Conservation (phyloP, 2,797 vertebrate genomes). For the Gallinago nigripennis region DNA sequence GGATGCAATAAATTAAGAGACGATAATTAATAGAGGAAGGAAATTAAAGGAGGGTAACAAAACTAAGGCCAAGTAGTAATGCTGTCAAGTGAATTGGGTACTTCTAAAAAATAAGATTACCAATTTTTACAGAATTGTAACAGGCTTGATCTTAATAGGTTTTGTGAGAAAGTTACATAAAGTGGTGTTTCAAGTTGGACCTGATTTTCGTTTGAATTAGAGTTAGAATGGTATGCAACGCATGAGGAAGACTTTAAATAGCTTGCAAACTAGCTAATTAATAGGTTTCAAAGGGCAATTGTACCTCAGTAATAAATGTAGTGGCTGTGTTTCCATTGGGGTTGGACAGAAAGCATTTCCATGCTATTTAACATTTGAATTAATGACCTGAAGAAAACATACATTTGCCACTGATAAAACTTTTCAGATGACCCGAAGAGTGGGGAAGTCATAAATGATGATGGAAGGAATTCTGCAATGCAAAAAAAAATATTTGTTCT, state of each 20-base stretch:
- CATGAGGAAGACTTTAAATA: background rate
- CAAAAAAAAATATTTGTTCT: background rate
- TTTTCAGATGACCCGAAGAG: background rate
- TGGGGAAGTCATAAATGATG: background rate
- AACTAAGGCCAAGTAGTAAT: background rate
- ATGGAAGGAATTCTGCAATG: background rate
- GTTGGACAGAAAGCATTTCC: conserved; percentile 2
- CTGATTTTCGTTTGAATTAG: background rate
- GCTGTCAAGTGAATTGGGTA: background rate
- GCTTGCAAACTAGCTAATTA: background rate
- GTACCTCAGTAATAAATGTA: background rate
- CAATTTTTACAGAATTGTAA: background rate
- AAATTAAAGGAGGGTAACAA: conserved; percentile 54
- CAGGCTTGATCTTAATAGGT: background rate
- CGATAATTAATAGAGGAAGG: conserved; percentile 64
- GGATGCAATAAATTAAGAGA: conserved; percentile 56
- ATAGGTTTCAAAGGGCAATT: background rate
- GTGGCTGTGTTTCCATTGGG: background rate
- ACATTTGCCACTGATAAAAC: background rate
- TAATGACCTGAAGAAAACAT: conserved; percentile 11
- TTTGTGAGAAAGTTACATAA: background rate
- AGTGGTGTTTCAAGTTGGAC: background rate
- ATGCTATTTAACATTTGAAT: background rate
- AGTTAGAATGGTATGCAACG: background rate
- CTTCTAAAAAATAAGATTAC: background rate